Evolutionary conservation across 2,113 vertebrate species (phyloP), one percentile per base, ranked within the genome.

Genomic region (Corvus cornix): DNA sequence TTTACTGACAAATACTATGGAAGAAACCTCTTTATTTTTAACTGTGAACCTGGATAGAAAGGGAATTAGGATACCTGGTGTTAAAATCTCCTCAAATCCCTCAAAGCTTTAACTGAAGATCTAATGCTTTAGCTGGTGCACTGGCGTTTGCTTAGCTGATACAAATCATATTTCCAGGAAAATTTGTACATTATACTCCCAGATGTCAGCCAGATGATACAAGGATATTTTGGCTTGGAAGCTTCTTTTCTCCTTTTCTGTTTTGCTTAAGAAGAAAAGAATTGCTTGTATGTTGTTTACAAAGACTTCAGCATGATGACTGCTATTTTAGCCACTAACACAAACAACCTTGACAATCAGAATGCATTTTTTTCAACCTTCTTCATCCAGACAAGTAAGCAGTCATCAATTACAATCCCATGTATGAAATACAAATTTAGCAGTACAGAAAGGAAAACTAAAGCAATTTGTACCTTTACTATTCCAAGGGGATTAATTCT

Each of bases 401-500:
- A 97, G 96, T 95, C 97, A 98, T 98, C 97, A 97, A 83, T 98
- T 98, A 97, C 79, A 96, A 94, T 83, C 88, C 89, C 87, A 96
- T 95, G 95, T 87, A 96, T 97, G 96, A 97, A 97, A 98, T 96
- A 98, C 96, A 97, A 98, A 98, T 98, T 98, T 97, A 97, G 95
- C 83, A 35, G 90, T 73, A 96, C 31, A 81, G 96, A 98, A 97
- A 98, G 97, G 97, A 98, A 97, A 98, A 98, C 96, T 97, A 96
- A 98, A 98, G 97, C 96, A 97, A 98, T 98, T 98, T 97, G 92
- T 98, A 97, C 96, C 96, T 97, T 98, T 98, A 97, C 93, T 97
- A 93, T 98, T 97, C 97, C 97, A 95, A 96, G 31, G 97, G 97
- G 97, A 97, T 97, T 97, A 78, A 89, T 97, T 97, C 94, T 95